Conservation (phyloP, 2,113 vertebrate species). For the Heloderma charlesbogerti region DNA sequence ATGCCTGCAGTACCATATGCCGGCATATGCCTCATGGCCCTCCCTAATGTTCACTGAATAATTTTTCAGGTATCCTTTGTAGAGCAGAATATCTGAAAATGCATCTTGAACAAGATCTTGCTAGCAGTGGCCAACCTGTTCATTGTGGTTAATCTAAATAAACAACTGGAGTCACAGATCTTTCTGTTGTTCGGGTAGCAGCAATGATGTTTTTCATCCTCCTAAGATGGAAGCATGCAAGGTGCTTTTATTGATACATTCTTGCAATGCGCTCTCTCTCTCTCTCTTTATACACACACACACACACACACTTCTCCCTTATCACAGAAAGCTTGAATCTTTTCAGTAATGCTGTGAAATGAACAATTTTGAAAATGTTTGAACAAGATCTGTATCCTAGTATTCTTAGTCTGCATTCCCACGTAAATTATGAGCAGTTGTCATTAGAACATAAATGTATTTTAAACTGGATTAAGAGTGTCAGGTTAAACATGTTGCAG, state of each 20-base stretch:
- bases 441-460: constrained; percentile 10
- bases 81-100: constrained; percentile 2
- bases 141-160: background rate
- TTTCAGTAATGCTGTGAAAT: constrained; percentile 31
- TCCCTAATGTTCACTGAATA: background rate
- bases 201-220: constrained; percentile 36
- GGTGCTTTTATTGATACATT: constrained; percentile 36
- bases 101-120: background rate
- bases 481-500: background rate
- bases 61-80: constrained; percentile 18
- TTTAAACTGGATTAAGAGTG: constrained; percentile 20
- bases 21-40: no score
- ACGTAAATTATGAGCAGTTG: background rate
- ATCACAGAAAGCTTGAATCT: constrained; percentile 16
- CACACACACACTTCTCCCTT: constrained; percentile 21
- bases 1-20: background rate
- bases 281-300: no score
- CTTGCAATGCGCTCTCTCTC: background rate
- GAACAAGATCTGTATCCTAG: background rate
- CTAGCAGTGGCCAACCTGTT: background rate
- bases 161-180: background rate
- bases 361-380: constrained; percentile 41
- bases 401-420: background rate
- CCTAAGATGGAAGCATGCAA: background rate
- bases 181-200: constrained; percentile 13